Evolutionary conservation across 2,797 vertebrate species (phyloP), one percentile per base, ranked within the genome.

Genomic region (Leucoraja ocellata): DNA sequence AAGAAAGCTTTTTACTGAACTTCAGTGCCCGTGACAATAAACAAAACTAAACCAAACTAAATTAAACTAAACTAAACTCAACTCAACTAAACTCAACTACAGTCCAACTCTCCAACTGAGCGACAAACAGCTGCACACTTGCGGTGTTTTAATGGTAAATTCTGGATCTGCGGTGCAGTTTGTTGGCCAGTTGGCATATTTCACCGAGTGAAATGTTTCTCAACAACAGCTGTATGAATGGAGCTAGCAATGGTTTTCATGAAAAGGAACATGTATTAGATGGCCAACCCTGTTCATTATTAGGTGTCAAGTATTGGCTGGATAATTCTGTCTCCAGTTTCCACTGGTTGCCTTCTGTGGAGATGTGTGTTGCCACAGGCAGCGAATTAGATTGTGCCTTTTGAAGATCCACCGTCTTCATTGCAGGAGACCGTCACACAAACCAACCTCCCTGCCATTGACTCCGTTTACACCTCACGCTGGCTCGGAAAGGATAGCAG

Each of bases 171-270:
- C 28, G 23, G 39, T 71, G 63, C 63, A 32, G 32, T 90, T 90
- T 65, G n/a, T 16, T 39, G 86, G 86, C 86, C 86, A 90, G 86
- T 90, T 90, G 86, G 86, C 86, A 90, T 90, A 68, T 90, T 39
- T 90, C 18, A 65, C 65, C 23, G 61, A 21, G n/a, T 65, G 68
- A n/a, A 90, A 90, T 90, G 86, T 90, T 90, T 68, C 39, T n/a
- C 86, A 90, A 61, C 86, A 71, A 32, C 86, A 90, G 86, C 86
- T 71, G 86, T 71, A 90, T 65, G 28, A 90, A 65, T 90, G 86
- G 65, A 65, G n/a, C 86, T 36, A 68, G 63, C 16, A 39, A 71
- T 90, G 16, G 16, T 36, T 90, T 71, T 65, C n/a, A 71, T 90
- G 63, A 32, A 68, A 68, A 65, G 65, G 65, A 90, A 39, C 28